These are phyloP conservation scores for Canis aureus DNA, from an alignment of 2,113 vertebrate genomes.

Conservation along the genomic window DNA sequence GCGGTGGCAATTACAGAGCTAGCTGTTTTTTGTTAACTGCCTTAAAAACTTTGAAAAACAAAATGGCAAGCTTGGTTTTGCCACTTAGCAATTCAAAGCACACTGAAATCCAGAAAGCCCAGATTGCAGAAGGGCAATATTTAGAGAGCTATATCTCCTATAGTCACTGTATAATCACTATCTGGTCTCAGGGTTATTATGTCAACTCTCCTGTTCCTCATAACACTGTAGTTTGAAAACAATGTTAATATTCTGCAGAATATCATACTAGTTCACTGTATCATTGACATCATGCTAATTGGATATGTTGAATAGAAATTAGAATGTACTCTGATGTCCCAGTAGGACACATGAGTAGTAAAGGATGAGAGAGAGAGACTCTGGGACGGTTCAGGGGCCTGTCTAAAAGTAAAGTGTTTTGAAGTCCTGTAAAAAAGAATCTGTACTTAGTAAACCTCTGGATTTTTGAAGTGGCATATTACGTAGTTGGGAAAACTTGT, in stretches of 20 bases:
- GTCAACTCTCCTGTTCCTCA: neutral
- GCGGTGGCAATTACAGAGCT: neutral
- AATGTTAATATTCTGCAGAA: neutral
- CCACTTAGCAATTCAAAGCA: neutral
- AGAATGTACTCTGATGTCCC: neutral
- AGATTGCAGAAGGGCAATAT: too few species aligned
- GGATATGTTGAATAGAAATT: neutral
- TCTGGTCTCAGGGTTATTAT: neutral
- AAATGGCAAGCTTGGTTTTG: neutral
- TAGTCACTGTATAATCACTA: neutral
- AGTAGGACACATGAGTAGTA: neutral
- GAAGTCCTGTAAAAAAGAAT: neutral
- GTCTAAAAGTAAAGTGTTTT: neutral
- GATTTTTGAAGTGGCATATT: neutral
- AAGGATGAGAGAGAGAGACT: neutral
- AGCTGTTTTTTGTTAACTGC: neutral
- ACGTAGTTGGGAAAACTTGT: neutral
- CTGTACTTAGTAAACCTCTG: neutral
- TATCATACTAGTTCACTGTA: neutral
- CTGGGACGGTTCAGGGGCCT: neutral
- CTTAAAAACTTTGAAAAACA: constrained; percentile 8
- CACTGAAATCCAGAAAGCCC: neutral
- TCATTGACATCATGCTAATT: neutral
- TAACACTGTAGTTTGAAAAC: neutral
- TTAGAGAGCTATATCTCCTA: neutral